These are phyloP conservation scores for Silurus meridionalis DNA, from an alignment of 2,113 vertebrate species.

Conservation along the genomic window DNA sequence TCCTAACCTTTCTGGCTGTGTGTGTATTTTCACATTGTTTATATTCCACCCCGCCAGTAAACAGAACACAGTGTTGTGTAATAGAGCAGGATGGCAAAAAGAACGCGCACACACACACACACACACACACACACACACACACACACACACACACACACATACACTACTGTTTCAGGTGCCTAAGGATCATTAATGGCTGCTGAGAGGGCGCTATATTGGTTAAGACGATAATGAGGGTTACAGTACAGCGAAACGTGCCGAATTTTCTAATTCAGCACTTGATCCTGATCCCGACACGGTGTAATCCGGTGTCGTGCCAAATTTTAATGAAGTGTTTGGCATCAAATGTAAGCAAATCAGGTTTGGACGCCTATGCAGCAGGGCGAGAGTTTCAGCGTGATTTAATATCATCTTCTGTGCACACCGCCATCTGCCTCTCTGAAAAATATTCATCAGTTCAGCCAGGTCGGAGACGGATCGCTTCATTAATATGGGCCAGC, in stretches of 20 bases:
- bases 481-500: slow-evolving; percentile 46
- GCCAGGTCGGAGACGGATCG: slow-evolving; percentile 49
- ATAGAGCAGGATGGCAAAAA: neutral
- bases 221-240: neutral
- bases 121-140: neutral
- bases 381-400: neutral
- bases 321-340: neutral
- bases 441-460: slow-evolving; percentile 50
- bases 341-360: neutral
- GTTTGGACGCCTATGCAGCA: neutral
- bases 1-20: neutral
- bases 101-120: neutral
- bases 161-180: too few species aligned
- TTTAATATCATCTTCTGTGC: slow-evolving; percentile 37
- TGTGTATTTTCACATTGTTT: neutral
- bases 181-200: neutral
- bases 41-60: neutral
- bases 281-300: neutral
- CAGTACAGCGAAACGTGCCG: neutral
- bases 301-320: neutral
- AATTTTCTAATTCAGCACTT: neutral
- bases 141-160: neutral
- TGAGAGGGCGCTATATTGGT: neutral
- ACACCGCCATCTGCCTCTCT: slow-evolving; percentile 42
- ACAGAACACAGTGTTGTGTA: neutral